phyloP scores from a whole-genome alignment of 2,113 vertebrate genomes.

The Hucho hucho region DNA sequence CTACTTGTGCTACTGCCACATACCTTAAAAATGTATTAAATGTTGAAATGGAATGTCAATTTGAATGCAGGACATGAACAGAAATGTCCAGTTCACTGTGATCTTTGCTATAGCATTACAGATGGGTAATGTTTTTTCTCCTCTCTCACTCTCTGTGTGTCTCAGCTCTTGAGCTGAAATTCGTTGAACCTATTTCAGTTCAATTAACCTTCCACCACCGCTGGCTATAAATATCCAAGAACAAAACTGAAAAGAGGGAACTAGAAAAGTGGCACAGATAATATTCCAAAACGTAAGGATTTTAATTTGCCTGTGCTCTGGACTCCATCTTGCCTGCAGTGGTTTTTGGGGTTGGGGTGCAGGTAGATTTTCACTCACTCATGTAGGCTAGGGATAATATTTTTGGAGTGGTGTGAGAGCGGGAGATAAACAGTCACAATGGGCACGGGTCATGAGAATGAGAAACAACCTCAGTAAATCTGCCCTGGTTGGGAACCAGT shows the following conservation, averaged over 20 bases:
- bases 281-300: not conserved
- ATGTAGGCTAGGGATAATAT: not conserved
- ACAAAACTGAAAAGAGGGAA: constrained; percentile 40
- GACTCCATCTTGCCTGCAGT: constrained; percentile 36
- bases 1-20: not conserved
- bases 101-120: constrained; percentile 11
- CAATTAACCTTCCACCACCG: constrained; percentile 63
- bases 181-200: constrained; percentile 56
- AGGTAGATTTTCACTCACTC: constrained; percentile 25
- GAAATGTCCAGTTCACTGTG: not conserved
- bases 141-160: not conserved
- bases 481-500: constrained; percentile 26
- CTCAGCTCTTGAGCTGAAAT: constrained; percentile 38
- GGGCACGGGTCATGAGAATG: constrained; percentile 9
- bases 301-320: constrained; percentile 30
- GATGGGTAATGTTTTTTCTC: constrained; percentile 40
- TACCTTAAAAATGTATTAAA: not conserved
- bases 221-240: constrained; percentile 63
- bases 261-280: constrained; percentile 18
- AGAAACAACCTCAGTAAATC: constrained; percentile 34
- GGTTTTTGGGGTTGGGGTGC: constrained; percentile 16
- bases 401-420: not conserved
- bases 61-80: no score
- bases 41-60: no score
- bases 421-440: not conserved